These are phyloP conservation scores for Anser brachyrhynchus DNA, from an alignment of 2,113 vertebrate species.

Conservation along the genomic window DNA sequence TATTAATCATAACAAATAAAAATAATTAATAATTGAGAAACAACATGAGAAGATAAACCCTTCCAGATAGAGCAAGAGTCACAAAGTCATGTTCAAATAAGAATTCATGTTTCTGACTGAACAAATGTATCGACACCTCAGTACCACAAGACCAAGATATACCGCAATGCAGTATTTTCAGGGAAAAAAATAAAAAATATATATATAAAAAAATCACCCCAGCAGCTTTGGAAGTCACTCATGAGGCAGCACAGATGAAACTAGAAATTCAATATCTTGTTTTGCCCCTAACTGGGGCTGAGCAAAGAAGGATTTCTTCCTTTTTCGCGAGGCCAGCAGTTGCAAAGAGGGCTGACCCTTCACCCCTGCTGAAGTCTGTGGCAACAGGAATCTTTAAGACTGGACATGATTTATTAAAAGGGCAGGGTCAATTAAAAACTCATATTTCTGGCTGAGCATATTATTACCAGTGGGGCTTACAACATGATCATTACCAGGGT, in stretches of 20 bases:
- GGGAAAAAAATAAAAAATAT: neutral
- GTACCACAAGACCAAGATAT: neutral
- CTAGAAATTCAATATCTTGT: neutral
- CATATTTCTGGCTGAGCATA: neutral
- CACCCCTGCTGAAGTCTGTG: neutral
- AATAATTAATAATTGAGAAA: neutral
- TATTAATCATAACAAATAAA: neutral
- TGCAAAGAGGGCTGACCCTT: neutral
- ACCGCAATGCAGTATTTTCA: neutral
- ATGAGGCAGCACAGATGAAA: neutral
- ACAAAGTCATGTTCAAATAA: neutral
- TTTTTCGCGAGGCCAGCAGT: fast-evolving
- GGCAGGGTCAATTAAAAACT: slow-evolving; percentile 56
- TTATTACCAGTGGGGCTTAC: neutral
- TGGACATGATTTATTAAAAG: slow-evolving; percentile 39
- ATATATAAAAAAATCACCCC: neutral
- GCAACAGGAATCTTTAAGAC: neutral
- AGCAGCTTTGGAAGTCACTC: neutral
- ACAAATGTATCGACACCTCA: neutral
- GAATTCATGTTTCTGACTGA: neutral
- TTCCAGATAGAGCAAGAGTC: neutral
- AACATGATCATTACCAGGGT: neutral
- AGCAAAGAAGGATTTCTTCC: neutral
- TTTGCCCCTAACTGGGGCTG: neutral
- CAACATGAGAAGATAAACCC: neutral